These are phyloP conservation scores for Rotaria magnacalcarata DNA, from an alignment of 2,888 invertebrate species.

Conservation along the genomic window DNA sequence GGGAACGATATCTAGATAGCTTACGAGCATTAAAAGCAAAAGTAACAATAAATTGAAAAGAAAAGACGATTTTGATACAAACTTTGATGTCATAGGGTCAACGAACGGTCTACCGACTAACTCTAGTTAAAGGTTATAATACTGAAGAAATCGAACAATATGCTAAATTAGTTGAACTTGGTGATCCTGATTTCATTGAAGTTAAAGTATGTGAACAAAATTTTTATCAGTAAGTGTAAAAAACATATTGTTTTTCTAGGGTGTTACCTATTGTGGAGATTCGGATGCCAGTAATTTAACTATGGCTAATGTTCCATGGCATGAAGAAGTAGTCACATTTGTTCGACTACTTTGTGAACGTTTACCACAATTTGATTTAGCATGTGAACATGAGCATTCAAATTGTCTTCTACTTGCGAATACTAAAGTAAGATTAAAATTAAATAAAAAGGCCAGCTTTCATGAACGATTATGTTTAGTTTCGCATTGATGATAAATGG, in stretches of 20 bases:
- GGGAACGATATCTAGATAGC: slow-evolving; percentile 64
- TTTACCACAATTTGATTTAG: slow-evolving; percentile 62
- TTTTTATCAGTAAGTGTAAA: no score
- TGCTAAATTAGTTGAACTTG: slow-evolving; percentile 62
- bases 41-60: slow-evolving; percentile 47
- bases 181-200: slow-evolving; percentile 65
- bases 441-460: no score
- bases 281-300: slow-evolving; percentile 62
- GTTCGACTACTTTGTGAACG: slow-evolving; percentile 59
- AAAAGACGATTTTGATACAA: background rate
- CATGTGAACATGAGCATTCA: slow-evolving; percentile 65
- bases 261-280: slow-evolving; percentile 65
- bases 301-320: slow-evolving; percentile 66
- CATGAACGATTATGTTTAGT: slow-evolving; percentile 56
- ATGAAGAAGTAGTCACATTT: slow-evolving; percentile 64
- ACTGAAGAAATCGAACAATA: slow-evolving; percentile 64
- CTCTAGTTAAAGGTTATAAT: slow-evolving; percentile 65
- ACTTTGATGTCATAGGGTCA: slow-evolving; percentile 57
- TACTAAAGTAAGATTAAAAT: slow-evolving; percentile 58
- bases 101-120: slow-evolving; percentile 65
- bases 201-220: slow-evolving; percentile 60
- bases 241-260: background rate
- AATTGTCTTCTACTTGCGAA: slow-evolving; percentile 64
- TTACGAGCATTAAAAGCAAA: slow-evolving; percentile 62
- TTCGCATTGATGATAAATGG: slow-evolving; percentile 62